Conservation (phyloP, 2,888 invertebrate genomes). For the Andrena trimmerana region DNA sequence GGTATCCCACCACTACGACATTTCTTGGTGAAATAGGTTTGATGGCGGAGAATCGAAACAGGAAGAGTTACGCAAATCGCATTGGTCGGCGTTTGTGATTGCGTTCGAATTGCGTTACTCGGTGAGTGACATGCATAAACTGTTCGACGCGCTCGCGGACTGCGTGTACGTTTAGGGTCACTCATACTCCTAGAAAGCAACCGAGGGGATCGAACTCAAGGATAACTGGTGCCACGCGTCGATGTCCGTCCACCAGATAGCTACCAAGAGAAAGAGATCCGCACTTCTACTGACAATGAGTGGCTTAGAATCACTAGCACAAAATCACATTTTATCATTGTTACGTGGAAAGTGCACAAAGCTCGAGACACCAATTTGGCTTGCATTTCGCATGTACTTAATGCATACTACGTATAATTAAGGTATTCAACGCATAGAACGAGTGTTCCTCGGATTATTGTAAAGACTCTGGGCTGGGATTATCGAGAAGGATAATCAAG, state of each 20-base stretch:
- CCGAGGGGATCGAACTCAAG: conserved; percentile 82
- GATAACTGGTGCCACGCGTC: conserved; percentile 79
- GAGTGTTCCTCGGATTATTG: too few relatives aligned
- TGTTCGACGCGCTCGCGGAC: conserved; percentile 9
- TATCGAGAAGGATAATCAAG: too few relatives aligned
- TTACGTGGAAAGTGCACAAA: too few relatives aligned
- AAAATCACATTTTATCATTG: too few relatives aligned
- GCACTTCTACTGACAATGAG: too few relatives aligned
- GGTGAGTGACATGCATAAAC: conserved; percentile 51
- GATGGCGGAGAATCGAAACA: background rate
- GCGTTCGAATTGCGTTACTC: conserved; percentile 44
- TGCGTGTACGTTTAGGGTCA: conserved; percentile 44
- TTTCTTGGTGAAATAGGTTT: background rate
- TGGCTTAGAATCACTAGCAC: too few relatives aligned
- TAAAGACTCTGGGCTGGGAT: too few relatives aligned
- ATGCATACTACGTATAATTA: too few relatives aligned
- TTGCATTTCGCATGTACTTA: too few relatives aligned
- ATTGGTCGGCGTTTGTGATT: conserved; percentile 42
- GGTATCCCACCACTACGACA: background rate
- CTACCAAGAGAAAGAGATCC: conserved; percentile 30
- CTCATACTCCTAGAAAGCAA: conserved; percentile 40
- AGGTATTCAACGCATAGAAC: too few relatives aligned
- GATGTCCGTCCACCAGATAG: conserved; percentile 52
- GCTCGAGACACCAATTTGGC: too few relatives aligned
- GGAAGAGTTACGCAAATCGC: conserved; percentile 33